Base-by-base conservation (phyloP, 1,140 invertebrate genomes). In the Drosophila persimilis region DNA sequence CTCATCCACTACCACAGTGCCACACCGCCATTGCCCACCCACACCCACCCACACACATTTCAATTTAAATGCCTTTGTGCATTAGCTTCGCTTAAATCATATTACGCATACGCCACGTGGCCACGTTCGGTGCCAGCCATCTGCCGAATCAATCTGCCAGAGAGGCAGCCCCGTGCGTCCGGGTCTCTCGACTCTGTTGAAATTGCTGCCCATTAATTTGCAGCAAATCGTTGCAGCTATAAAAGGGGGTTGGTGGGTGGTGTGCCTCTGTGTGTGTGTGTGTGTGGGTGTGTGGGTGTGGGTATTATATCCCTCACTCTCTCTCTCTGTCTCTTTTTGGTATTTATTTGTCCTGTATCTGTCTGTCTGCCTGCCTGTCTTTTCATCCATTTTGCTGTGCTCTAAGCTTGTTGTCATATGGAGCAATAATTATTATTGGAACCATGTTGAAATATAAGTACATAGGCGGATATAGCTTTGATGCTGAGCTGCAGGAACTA, bases 1-100 rank as follows among this genome's bases (percentile, higher is more conserved):
- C n/a, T 20, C 29, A 46, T 29, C 20, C 39, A 13, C 51, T 7
- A 5, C 24, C 24, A 26, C 45, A 15, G 29, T 13, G 39, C 26
- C 44, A 41, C 8, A 31, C 26, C 56, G 24, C 24, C 24, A 26
- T 26, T 26, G 24, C 45, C 8, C 55, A 31, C 15, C 29, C 35
- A 15, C 46, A 11, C 26, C 9, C 24, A 15, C 45, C 60, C 20
- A 47, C 41, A 35, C 15, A 43, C 74, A 80, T 85, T 85, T 84
- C 77, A 86, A 85, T 86, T 85, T 85, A 80, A 80, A 86, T 86
- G 81, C 81, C 81, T 85, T 86, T 85, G 80, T 86, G 80, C 80
- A 84, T 84, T 84, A 85, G 81, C 81, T 58, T 51, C 61, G 81
- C 77, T 85, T 86, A 85, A 85, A 85, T 85, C 77, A 80, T 86